Percentiles rank a stretch among this genome's conserved stretches.
phyloP scores from a whole-genome alignment of 2,888 invertebrate species.

The Noctua comes region DNA sequence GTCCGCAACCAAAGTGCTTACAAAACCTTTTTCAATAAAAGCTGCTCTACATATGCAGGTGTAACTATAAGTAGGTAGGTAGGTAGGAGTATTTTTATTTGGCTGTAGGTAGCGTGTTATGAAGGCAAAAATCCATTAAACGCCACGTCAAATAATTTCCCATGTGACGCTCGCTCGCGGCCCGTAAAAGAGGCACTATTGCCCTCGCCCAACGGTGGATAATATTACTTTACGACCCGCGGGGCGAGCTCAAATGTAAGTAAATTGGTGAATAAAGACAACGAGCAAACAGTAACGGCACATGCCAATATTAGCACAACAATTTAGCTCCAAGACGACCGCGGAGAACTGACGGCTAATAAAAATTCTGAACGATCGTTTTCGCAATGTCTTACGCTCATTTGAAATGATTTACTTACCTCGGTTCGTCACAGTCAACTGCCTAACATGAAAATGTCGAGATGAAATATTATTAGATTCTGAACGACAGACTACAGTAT shows the following conservation, averaged over 20 bases:
- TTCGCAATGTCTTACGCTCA: conserved; percentile 55
- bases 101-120: conserved; percentile 88
- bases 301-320: conserved; percentile 68
- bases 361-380: conserved; percentile 55
- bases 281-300: conserved; percentile 76
- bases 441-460: conserved; percentile 33
- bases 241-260: conserved; percentile 88
- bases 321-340: conserved; percentile 60
- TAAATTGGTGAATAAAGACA: conserved; percentile 90
- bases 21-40: conserved; percentile 69
- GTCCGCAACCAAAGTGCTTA: conserved; percentile 54
- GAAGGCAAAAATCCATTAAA: conserved; percentile 91
- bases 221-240: conserved; percentile 90
- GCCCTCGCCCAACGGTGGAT: conserved; percentile 88
- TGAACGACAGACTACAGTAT: not conserved
- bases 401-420: conserved; percentile 59
- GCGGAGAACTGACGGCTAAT: conserved; percentile 48
- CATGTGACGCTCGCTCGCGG: conserved; percentile 90
- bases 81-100: conserved; percentile 85
- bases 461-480: conserved; percentile 27
- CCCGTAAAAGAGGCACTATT: conserved; percentile 90
- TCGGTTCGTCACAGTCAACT: conserved; percentile 46
- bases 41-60: conserved; percentile 68
- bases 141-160: conserved; percentile 90
- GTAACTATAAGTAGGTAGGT: conserved; percentile 70